Evolutionary conservation across 1,140 invertebrate genomes (phyloP), one percentile per base, ranked within the genome.

Genomic region (Ceratina calcarata): DNA sequence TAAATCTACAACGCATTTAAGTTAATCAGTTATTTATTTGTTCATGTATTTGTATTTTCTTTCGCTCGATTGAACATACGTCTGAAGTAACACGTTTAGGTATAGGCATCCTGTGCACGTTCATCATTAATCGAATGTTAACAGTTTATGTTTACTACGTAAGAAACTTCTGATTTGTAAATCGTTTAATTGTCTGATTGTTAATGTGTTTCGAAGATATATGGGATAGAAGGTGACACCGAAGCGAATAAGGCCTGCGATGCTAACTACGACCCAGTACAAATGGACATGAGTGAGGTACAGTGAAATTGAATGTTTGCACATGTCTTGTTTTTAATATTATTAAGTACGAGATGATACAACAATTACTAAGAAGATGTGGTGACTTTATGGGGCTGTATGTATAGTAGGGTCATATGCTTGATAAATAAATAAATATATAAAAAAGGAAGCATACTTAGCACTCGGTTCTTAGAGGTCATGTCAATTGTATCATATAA

Each of bases 231-330:
- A 61, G 62, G 37, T 32, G 83, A 88, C 8, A 49, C 67, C 16
- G 65, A 58, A 55, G 89, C 86, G 74, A 87, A 32, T 32, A 32
- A 86, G 70, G 89, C 91, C 37, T 91, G 87, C 16, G 94, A 94
- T 77, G 92, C 90, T 16, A 94, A 94, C 78, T 94, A 94, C 71
- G 94, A 94, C 74, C 93, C 93, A 65, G 94, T 94, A 32, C 93
- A 93, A 88, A 94, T 94, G 94, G 94, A 94, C 85, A 92, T 94
- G 91, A 94, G 94, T 91, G 94, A 94, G 94, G 94, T 94, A 94
- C 75, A 84, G 87, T 84, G 69, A 58, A 85, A 86, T 71, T 75
- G 62, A 37, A 82, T 80, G 77, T 22, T 32, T 62, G 49, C 27
- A 70, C 65, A 73, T 55, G 24, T 16, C 37, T 76, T 85, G 49